Base-by-base conservation (phyloP, 2,797 vertebrate genomes). In the Ptychobarbus kaznakovi region DNA sequence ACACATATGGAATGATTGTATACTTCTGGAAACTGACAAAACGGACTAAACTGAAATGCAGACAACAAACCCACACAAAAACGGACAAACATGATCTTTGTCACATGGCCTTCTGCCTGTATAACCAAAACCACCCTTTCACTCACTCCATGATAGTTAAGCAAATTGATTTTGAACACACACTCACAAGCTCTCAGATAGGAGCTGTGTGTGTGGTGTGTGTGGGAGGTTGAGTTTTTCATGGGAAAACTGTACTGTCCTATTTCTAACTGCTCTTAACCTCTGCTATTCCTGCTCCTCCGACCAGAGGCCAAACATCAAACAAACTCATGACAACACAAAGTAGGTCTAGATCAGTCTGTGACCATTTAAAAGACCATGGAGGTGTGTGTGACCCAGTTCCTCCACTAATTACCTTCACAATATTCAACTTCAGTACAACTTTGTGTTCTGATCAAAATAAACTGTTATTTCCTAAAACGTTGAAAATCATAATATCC, bases 181-280 rank as follows among this genome's bases (percentile, higher is more conserved):
- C 51, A 44, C 68, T 66, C 28, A 80, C 11, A 15, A 65, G 42
- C 61, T 72, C n/a, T 16, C 68, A 32, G 38, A 69, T 25, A 38
- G 3, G 49, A 49, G 46, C 65, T 1, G 18, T 58, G 73, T 77
- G 40, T 58, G 61, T 70, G 44, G 22, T 16, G 42, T 76, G 11
- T 77, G 73, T 42, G 28, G 51, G 65, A 70, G 49, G 53, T 72
- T 38, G 20, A 85, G 25, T 40, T 58, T 35, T 72, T 80, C 76
- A 73, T 85, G 83, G 83, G 76, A 85, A 84, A 84, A 40, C 46
- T 69, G n/a, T 32, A 53, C 61, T 68, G 46, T 84, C 82, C 38
- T 76, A 58, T 35, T 78, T 77, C 35, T 77, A 84, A 72, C 53
- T 58, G 38, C 16, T 58, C 66, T 84, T 70, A 61, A 84, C 49